Evolutionary conservation across 2,113 vertebrate genomes (phyloP), one percentile per base, ranked within the genome.

Genomic region (Campylorhamphus procurvoides): DNA sequence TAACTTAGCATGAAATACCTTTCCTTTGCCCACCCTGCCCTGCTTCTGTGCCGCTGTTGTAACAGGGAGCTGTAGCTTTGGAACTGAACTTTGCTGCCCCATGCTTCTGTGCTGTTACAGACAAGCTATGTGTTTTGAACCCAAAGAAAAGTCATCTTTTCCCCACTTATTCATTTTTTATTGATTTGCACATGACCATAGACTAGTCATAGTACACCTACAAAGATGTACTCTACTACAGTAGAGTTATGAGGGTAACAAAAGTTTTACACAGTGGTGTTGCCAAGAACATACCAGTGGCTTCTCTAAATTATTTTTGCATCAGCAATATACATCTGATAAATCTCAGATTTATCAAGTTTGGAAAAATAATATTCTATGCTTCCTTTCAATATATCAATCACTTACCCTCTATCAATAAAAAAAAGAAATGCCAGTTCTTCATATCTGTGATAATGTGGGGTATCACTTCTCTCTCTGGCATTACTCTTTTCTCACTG

Each of bases 11-110:
- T 23, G 47, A 80, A 76, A 52, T 52, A 47, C 4, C 35, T 83
- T 83, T 44, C 23, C 31, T 76, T 59, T 86, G 24, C 12, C 19
- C 7, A 4, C 12, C 11, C 13, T 0, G 0, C 20, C 15, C 22
- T 2, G 1, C 17, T 89, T 83, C 29, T 39, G 6, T 58, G 59
- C 42, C 80, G 19, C 68, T 33, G 1, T 12, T 86, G 18, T 49
- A 64, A 66, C 24, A 79, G 44, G 17, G 50, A 79, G 9, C 40
- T 25, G 25, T 82, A 28, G 18, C 47, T 75, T 83, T 87, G 56
- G 60, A 79, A 60, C 25, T 56, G 29, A 58, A 23, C 33, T 80
- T 79, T 37, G 35, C 29, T 90, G 50, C 19, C 7, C 33, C 13
- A 2, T 60, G 15, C 23, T 81, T 77, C 50, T 71, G 3, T 47